Base-by-base conservation (phyloP, 92 coral and sea anemone species). In the Desmophyllum pertusum region DNA sequence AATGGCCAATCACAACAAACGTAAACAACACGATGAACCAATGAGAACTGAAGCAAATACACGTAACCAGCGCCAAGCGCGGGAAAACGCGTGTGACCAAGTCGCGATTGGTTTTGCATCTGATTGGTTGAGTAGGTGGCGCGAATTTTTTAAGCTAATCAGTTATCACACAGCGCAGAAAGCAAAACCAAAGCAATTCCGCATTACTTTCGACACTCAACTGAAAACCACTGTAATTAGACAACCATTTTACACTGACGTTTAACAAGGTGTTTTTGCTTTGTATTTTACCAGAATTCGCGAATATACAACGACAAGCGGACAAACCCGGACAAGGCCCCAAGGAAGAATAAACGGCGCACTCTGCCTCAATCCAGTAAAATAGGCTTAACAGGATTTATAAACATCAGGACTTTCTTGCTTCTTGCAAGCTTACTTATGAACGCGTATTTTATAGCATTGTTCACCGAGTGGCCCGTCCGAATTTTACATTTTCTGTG, bases 391-490 rank as follows among this genome's bases (percentile, higher is more conserved):
- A 35, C 46, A 45, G 11, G 23, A 42, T 46, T 48, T 35, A 11
- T 36, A 13, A 65, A 5, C 46, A 46, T 50, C 29, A 65, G 29
- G 27, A 79, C 46, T 33, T 36, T 46, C 30, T 19, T 79, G 75
- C 35, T 79, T 2, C 15, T 79, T 21, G 31, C 59, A 27, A 79
- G 84, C 84, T 33, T 79, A 48, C 39, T 79, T 21, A 66, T 79
- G 14, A 79, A 79, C 55, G 19, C 38, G 43, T 79, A 79, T 79
- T 65, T 79, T 23, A 11, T 79, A 8, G 33, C 66, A 45, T 64
- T 35, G 9, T 66, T 79, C 43, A 79, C 84, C 48, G 75, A 79
- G 75, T 79, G 84, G 84, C 84, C 84, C 0, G 31, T 0, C 3
- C 84, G 75, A 46, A 35, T 65, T 79, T 36, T 79, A n/a, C 63